Base-by-base conservation (phyloP, 2,888 invertebrate species). In the Clivina fossor region DNA sequence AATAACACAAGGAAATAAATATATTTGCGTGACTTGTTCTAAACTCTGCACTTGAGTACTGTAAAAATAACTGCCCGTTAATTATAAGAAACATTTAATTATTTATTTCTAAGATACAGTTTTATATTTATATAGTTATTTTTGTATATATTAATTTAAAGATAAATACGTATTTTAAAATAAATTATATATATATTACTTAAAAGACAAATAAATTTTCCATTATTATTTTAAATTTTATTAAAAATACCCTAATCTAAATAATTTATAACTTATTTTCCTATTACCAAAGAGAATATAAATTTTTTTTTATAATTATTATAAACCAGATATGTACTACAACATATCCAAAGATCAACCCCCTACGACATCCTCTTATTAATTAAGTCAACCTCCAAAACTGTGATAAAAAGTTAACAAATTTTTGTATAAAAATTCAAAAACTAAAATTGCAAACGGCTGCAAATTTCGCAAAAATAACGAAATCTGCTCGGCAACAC, bases 51-150 rank as follows among this genome's bases (percentile, higher is more conserved):
- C 37, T 28, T 44, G 28, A 28, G 48, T 26, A 37, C 37, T 48
- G 35, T 48, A 48, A 49, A 49, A 49, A 49, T 46, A 20, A 46
- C 49, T 49, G 49, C 49, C 49, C 40, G 30, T 26, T 13, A 44
- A 11, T 33, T n/a, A 16, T 33, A 30, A 32, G 46, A 30, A 30
- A 30, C 30, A 22, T 46, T 46, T 46, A 46, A 46, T n/a, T n/a
- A n/a, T 49, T 49, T 49, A 49, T 49, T 49, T 49, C 16, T 49
- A 49, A 49, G 49, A 49, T 46, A 19, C 13, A 44, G 30, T 48
- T 48, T 37, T 48, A 37, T 24, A 37, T 37, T 35, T 37, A 48
- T 44, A 44, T 22, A 49, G 49, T 49, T 49, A 49, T 49, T 49
- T 49, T 49, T 49, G 49, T 49, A 49, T 40, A 49, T 49, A 49